These are phyloP conservation scores for Aplodontia rufa DNA, from an alignment of 2,113 vertebrate genomes.

Conservation along the genomic window DNA sequence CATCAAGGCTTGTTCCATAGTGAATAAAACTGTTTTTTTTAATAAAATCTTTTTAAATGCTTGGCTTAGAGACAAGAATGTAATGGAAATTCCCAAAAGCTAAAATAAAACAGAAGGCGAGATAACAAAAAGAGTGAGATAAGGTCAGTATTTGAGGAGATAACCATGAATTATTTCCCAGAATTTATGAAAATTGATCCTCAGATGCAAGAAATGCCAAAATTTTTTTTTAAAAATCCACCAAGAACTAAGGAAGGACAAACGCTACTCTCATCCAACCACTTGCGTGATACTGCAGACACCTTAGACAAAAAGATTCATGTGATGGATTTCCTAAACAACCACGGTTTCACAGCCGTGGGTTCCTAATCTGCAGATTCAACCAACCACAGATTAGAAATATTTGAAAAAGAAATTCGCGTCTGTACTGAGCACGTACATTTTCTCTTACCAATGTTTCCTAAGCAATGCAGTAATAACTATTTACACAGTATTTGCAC, in stretches of 20 bases:
- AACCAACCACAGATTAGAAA: background rate
- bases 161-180: background rate
- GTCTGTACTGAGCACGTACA: background rate
- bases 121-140: background rate
- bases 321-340: background rate
- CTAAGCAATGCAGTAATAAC: background rate
- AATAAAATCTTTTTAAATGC: background rate
- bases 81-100: slow-evolving; percentile 12
- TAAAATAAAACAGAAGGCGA: slow-evolving; percentile 19
- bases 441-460: background rate
- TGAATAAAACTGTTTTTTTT: background rate
- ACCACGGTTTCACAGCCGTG: background rate
- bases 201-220: background rate
- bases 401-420: background rate
- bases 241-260: background rate
- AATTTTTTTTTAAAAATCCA: no score
- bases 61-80: background rate
- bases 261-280: background rate
- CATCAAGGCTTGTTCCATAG: no score
- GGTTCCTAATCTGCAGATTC: background rate
- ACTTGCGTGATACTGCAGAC: background rate
- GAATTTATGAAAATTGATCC: background rate
- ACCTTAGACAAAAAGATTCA: background rate
- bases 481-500: background rate
- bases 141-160: slow-evolving; percentile 13